Conservation (phyloP, 2,888 invertebrate species). For the Chydorus sphaericus region DNA sequence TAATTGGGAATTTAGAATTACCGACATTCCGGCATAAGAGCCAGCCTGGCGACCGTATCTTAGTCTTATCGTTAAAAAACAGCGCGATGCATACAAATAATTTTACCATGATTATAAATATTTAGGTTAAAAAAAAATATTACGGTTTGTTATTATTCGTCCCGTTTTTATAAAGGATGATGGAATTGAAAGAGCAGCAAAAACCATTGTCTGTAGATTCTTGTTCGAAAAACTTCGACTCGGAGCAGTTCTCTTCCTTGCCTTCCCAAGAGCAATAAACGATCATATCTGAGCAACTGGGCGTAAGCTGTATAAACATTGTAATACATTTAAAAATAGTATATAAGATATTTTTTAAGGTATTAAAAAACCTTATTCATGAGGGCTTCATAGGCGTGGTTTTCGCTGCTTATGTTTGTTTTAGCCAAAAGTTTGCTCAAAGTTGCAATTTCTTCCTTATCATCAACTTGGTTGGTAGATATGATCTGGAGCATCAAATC, state of each 20-base stretch:
- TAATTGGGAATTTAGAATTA: constrained; percentile 6
- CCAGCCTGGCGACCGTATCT: constrained; percentile 1
- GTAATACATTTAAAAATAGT: background rate
- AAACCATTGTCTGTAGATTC: constrained; percentile 15
- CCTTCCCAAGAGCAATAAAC: constrained; percentile 14
- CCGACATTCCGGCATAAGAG: constrained; percentile 5
- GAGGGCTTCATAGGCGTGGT: background rate
- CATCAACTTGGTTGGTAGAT: background rate
- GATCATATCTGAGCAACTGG: constrained; percentile 12
- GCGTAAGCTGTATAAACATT: constrained; percentile 12
- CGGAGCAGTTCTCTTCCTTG: constrained; percentile 6
- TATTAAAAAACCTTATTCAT: background rate
- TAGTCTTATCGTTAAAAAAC: background rate
- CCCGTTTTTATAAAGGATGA: background rate
- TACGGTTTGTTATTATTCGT: background rate
- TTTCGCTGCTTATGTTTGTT: background rate
- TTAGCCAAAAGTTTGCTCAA: background rate
- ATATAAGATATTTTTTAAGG: background rate
- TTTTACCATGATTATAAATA: too few species aligned
- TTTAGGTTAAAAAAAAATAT: background rate
- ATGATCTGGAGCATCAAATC: too few species aligned
- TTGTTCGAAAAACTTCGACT: constrained; percentile 9
- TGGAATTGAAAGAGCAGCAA: constrained; percentile 15
- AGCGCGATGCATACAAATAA: too few species aligned
- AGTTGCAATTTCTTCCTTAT: background rate